Base-by-base conservation (phyloP, 2,888 invertebrate genomes). In the Hydraecia micacea region DNA sequence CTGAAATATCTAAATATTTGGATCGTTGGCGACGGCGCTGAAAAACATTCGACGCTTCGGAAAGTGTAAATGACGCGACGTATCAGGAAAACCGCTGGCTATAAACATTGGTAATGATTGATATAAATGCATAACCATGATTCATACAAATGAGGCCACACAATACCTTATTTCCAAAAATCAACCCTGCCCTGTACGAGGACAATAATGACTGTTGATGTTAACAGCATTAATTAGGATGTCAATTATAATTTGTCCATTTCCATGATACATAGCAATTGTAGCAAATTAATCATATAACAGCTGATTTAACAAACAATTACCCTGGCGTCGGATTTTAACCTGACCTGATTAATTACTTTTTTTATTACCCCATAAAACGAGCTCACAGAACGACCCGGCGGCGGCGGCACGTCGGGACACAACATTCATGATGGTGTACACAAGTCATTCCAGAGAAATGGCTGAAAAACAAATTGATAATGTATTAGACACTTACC, bases 401-500 rank as follows among this genome's bases (percentile, higher is more conserved):
- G n/a, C n/a, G n/a, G n/a, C n/a, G n/a, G n/a, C n/a, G n/a, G n/a
- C n/a, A n/a, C n/a, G 39, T 67, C 28, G 4, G 25, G 9, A 62
- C 58, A 4, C 25, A 71, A 72, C 32, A n/a, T 25, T 49, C 13
- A 36, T 28, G 49, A 67, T 49, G 25, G 32, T 6, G 36, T 11
- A 49, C 18, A 73, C 62, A 58, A 69, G 21, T 69, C 0, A 65
- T 21, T 70, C 7, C 21, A 63, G 55, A 66, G 28, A 74, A 73
- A 32, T 58, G 15, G 25, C 70, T 79, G 69, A 42, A 87, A 88
- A 78, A 71, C 21, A 71, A 69, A 25, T 15, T 42, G 1, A 36
- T 25, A 13, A 63, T 21, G 13, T 15, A 7, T 18, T 15, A 42
- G 21, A 73, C 58, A 85, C 95, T 95, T 92, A 96, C 96, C 96